phyloP scores from a whole-genome alignment of 1,140 invertebrate genomes.

The Habropoda laboriosa region DNA sequence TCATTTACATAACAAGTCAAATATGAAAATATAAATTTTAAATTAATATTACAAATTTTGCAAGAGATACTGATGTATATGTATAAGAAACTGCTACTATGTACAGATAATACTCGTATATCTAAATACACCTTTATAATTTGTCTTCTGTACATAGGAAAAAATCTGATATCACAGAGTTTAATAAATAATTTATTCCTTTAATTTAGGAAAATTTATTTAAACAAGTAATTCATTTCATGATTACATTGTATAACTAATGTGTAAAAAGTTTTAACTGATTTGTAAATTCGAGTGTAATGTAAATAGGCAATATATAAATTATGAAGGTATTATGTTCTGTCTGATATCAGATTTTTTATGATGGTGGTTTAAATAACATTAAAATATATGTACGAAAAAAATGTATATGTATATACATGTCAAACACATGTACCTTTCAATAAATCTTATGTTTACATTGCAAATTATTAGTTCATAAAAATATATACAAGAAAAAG shows the following conservation, averaged over 20 bases:
- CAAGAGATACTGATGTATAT: constrained; percentile 10
- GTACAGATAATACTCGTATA: constrained; percentile 34
- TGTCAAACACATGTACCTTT: constrained; percentile 51
- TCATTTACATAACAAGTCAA: constrained; percentile 10
- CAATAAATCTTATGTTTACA: constrained; percentile 59
- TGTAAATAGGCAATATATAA: constrained; percentile 44
- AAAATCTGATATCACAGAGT: constrained; percentile 47
- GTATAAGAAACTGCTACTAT: constrained; percentile 32
- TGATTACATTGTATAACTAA: constrained; percentile 10
- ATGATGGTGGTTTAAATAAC: constrained; percentile 16
- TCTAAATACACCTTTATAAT: constrained; percentile 18
- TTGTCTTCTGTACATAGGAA: constrained; percentile 39
- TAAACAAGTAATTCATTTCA: constrained; percentile 27
- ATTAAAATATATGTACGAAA: constrained; percentile 46
- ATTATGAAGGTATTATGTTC: constrained; percentile 7
- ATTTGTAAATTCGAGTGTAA: constrained; percentile 29
- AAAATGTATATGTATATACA: constrained; percentile 44
- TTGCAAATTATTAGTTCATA: background rate
- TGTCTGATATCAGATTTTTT: constrained; percentile 54
- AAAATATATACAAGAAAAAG: background rate
- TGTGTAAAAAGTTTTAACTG: constrained; percentile 25
- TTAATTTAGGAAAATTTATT: constrained; percentile 30
- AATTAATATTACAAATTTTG: constrained; percentile 24
- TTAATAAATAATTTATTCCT: constrained; percentile 35
- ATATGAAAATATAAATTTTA: constrained; percentile 16